These are phyloP conservation scores for Palythoa caribaeorum DNA, from an alignment of 92 coral and sea anemone species.

Conservation along the genomic window DNA sequence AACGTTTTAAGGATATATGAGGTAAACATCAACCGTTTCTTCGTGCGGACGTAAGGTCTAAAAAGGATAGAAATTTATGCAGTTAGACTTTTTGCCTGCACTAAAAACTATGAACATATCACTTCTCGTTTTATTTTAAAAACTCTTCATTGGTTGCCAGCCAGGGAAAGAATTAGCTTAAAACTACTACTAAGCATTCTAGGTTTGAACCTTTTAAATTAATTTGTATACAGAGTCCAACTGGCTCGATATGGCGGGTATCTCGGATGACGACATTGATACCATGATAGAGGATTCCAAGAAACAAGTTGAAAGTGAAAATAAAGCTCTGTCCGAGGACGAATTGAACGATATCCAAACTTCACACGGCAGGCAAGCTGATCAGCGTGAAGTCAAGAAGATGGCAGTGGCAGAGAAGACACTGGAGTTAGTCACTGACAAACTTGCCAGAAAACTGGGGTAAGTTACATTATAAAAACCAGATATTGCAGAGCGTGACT, in stretches of 20 bases:
- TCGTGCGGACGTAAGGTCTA: no score
- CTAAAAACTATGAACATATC: no score
- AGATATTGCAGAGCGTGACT: no score
- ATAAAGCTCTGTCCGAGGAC: neutral
- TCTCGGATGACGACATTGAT: conserved; percentile 21
- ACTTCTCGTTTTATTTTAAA: no score
- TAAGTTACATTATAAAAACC: neutral
- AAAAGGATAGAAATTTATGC: no score
- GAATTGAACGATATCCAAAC: conserved; percentile 16
- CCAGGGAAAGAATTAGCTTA: no score
- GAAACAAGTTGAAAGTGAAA: conserved; percentile 33
- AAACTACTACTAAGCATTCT: neutral
- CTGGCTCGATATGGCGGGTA: neutral
- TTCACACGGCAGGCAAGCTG: conserved; percentile 14
- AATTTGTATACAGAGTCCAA: conserved; percentile 5
- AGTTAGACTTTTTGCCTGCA: no score
- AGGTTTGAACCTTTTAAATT: neutral
- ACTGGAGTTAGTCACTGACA: conserved; percentile 12
- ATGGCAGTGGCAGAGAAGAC: conserved; percentile 17
- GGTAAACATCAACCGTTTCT: no score
- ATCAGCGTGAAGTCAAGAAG: conserved; percentile 26
- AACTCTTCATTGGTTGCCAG: no score
- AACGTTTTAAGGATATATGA: no score
- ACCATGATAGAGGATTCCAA: conserved; percentile 21
- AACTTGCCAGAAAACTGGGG: conserved; percentile 27